A percentile compares a stretch with the other conserved stretches of the same genome.
phyloP scores from a whole-genome alignment of 2,888 invertebrate species.

The Tipula helvola region DNA sequence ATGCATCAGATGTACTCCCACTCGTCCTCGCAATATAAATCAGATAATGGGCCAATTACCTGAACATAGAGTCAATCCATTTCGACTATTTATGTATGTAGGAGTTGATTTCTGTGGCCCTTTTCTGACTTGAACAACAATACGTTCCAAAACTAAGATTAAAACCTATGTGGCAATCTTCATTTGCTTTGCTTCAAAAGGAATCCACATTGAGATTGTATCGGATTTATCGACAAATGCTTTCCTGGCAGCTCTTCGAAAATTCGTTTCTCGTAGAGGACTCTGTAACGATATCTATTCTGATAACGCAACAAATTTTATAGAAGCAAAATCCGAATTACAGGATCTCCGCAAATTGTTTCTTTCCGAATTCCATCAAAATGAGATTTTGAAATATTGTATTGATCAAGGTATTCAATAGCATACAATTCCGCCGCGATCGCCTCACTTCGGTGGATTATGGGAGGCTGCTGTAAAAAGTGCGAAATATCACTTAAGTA shows the following conservation, averaged over 20 bases:
- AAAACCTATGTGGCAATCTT: constrained; percentile 12
- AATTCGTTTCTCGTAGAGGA: constrained; percentile 17
- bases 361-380: no score
- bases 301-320: constrained; percentile 8
- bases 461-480: no score
- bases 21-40: constrained; percentile 13
- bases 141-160: constrained; percentile 12
- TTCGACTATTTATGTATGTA: constrained; percentile 13
- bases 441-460: no score
- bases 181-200: constrained; percentile 15
- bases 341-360: no score
- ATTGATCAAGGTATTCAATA: no score
- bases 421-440: no score
- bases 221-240: constrained; percentile 15
- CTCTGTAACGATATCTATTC: not conserved
- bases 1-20: constrained; percentile 15
- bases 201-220: constrained; percentile 18
- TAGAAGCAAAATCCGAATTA: constrained; percentile 9
- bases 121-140: constrained; percentile 9
- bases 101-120: constrained; percentile 17
- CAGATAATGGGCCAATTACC: constrained; percentile 18
- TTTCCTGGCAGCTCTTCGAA: constrained; percentile 17
- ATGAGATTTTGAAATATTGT: no score
- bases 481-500: no score
- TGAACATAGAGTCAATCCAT: constrained; percentile 13